Evolutionary conservation across 2,797 vertebrate species (phyloP).

Genomic region (Sebastes minor): DNA sequence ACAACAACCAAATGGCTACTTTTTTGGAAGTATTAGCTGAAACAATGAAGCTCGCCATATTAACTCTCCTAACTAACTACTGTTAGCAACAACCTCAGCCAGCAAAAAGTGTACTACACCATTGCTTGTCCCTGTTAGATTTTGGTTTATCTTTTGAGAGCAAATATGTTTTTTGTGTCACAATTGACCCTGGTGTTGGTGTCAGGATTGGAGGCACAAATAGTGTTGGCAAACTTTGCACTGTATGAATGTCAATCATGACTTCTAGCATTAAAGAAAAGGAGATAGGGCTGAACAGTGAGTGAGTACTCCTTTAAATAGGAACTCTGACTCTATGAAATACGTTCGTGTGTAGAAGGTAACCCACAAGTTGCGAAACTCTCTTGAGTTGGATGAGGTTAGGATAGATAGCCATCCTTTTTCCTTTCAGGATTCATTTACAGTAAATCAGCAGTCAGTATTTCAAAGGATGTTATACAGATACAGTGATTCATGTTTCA

Average conservation of each 20-base stretch:
- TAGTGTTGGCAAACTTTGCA: neutral
- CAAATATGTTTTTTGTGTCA: neutral
- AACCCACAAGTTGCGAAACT: no score
- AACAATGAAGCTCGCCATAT: neutral
- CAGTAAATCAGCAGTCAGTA: neutral
- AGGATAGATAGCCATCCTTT: neutral
- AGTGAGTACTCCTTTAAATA: neutral
- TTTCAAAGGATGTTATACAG: neutral
- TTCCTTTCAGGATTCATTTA: neutral
- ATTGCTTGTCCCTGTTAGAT: neutral
- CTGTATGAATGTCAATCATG: neutral
- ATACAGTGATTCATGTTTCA: neutral
- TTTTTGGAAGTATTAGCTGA: neutral
- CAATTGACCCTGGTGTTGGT: no score
- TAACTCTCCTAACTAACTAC: neutral
- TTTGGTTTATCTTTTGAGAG: neutral
- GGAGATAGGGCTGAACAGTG: neutral
- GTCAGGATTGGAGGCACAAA: neutral
- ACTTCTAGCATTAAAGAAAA: no score
- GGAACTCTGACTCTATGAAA: no score
- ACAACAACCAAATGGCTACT: neutral
- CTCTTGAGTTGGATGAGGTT: no score
- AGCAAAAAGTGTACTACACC: neutral
- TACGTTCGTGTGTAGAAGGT: no score
- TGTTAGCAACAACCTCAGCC: neutral